Percentiles rank a stretch among this genome's conserved stretches.
Conservation (phyloP, 2,888 invertebrate genomes). For the Morpho helenor region DNA sequence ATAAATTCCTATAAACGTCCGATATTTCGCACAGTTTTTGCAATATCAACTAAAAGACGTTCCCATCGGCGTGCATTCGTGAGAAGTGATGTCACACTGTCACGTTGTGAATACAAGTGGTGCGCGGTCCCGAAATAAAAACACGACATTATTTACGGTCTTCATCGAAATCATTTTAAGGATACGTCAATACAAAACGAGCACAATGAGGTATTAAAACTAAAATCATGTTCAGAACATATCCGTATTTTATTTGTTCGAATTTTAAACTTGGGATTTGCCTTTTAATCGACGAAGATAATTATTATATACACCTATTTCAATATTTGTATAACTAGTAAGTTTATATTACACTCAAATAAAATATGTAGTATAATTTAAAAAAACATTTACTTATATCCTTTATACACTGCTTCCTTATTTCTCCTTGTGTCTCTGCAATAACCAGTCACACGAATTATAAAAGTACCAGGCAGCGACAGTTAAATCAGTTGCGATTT, state of each 20-base stretch:
- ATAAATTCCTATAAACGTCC: background rate
- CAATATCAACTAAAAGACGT: slow-evolving; percentile 5
- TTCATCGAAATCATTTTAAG: slow-evolving; percentile 41
- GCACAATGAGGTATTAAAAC: slow-evolving; percentile 28
- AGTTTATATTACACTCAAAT: too few species aligned
- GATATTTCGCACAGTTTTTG: background rate
- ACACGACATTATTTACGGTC: slow-evolving; percentile 49
- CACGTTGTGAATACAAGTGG: slow-evolving; percentile 58
- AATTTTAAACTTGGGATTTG: slow-evolving; percentile 6
- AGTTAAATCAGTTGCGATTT: too few species aligned
- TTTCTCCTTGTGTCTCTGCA: too few species aligned
- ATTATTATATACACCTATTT: too few species aligned
- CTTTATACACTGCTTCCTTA: too few species aligned
- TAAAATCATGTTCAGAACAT: slow-evolving; percentile 21
- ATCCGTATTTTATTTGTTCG: slow-evolving; percentile 12
- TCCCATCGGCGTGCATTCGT: slow-evolving; percentile 39
- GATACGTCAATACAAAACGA: slow-evolving; percentile 30
- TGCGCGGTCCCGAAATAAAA: slow-evolving; percentile 53
- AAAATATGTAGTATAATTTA: too few species aligned
- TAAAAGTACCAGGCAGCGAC: too few species aligned
- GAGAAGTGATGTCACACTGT: slow-evolving; percentile 64
- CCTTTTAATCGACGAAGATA: too few species aligned
- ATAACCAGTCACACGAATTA: too few species aligned
- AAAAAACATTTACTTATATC: too few species aligned
- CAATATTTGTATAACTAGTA: too few species aligned